phyloP scores from a whole-genome alignment of 2,888 invertebrate genomes.

The Argyresthia albistria region DNA sequence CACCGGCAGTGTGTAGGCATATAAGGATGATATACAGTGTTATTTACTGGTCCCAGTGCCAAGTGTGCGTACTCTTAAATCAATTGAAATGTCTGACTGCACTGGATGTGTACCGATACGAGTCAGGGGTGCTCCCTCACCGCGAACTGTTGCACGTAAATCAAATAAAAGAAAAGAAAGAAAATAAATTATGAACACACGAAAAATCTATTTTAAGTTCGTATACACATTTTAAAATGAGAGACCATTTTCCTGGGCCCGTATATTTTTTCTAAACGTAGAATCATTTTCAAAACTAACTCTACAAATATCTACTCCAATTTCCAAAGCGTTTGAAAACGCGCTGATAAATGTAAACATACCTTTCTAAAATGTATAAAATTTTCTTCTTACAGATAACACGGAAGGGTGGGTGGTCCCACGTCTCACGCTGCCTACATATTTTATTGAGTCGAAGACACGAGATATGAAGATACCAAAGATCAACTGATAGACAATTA shows the following conservation, averaged over 20 bases:
- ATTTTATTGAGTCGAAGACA: slow-evolving; percentile 57
- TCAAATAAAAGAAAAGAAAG: no score
- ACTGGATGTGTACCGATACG: no score
- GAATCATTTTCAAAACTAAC: no score
- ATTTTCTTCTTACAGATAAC: slow-evolving; percentile 64
- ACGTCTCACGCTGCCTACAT: slow-evolving; percentile 61
- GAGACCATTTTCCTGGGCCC: no score
- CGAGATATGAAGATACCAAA: slow-evolving; percentile 16
- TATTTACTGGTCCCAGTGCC: background rate
- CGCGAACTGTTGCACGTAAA: no score
- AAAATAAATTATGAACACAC: no score
- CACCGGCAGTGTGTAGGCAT: background rate
- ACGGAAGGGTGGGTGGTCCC: slow-evolving; percentile 31
- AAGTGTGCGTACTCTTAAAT: slow-evolving; percentile 14
- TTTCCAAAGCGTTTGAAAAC: background rate
- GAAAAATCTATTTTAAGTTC: no score
- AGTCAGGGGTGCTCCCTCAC: no score
- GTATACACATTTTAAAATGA: no score
- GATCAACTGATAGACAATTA: slow-evolving; percentile 12
- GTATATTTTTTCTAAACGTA: no score
- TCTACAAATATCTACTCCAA: no score
- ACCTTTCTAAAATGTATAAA: slow-evolving; percentile 29
- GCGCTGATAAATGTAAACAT: background rate
- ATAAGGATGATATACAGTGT: background rate
- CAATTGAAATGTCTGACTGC: slow-evolving; percentile 11